Base-by-base conservation (phyloP, 2,888 invertebrate species). In the Dolichopus griseipennis region DNA sequence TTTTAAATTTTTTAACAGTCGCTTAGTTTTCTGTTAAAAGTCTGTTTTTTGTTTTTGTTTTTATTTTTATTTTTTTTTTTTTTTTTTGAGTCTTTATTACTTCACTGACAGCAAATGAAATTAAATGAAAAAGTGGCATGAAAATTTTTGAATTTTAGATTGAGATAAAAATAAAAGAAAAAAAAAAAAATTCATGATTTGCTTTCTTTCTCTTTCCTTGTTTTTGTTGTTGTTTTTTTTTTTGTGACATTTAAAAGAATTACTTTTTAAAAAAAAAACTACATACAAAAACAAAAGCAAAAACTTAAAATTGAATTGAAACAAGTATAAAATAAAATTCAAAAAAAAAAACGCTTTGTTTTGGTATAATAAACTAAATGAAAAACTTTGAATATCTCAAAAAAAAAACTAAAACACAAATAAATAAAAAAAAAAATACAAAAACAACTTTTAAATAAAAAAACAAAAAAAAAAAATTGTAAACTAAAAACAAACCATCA, bases 21-120 rank as follows among this genome's bases (percentile, higher is more conserved):
- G 52, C 52, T 52, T 52, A 52, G n/a, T 52, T 52, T n/a, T 7
- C n/a, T 41, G 15, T 15, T n/a, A n/a, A n/a, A n/a, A n/a, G n/a
- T 52, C 18, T n/a, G 9, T 41, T 18, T 52, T 43, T 43, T 43
- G 10, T 15, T 15, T 43, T 43, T 43, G 10, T 15, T 43, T 43
- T 15, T 43, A 15, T 43, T 43, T 9, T n/a, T n/a, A n/a, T n/a
- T n/a, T n/a, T n/a, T n/a, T n/a, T n/a, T n/a, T n/a, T 41, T 41
- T 9, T 15, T 41, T 12, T 52, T 12, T 18, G 2, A 52, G 52
- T 52, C 52, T 52, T 52, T 52, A 52, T 52, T 52, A 52, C 52
- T 52, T 52, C 52, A 52, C 52, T 52, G 52, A 52, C 52, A 52
- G 52, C 52, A 52, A 52, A 52, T 52, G 52, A 52, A 52, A 52